Evolutionary conservation across 2,888 invertebrate species (phyloP).

Genomic region (Epinotia demarniana): DNA sequence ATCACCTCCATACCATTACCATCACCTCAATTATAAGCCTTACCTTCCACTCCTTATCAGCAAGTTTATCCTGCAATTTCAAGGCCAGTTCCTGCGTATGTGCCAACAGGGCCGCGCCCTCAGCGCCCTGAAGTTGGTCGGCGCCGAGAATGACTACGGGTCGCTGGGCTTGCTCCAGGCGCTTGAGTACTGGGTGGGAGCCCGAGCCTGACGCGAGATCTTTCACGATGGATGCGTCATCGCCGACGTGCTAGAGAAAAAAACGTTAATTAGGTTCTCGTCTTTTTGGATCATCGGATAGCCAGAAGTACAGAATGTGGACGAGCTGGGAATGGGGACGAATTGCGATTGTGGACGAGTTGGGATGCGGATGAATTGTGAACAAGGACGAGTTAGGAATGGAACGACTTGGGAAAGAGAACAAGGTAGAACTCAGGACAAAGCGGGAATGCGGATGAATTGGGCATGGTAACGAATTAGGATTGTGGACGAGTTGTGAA

Average conservation of each 20-base stretch:
- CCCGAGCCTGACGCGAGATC: conserved; percentile 90
- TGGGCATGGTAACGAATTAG: too few relatives aligned
- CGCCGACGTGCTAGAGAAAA: conserved; percentile 90
- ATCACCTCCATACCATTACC: too few relatives aligned
- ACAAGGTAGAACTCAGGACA: too few relatives aligned
- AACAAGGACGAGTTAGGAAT: too few relatives aligned
- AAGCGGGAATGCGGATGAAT: too few relatives aligned
- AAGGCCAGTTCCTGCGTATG: conserved; percentile 90
- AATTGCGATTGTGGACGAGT: too few relatives aligned
- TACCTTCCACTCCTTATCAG: conserved; percentile 83
- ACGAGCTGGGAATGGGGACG: too few relatives aligned
- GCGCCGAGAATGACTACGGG: conserved; percentile 98
- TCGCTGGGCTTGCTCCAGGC: conserved; percentile 90
- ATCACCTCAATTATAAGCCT: neutral
- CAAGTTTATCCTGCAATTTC: conserved; percentile 81
- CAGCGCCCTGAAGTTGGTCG: conserved; percentile 90
- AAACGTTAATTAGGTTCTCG: neutral
- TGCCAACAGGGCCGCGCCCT: conserved; percentile 91
- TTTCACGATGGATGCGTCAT: conserved; percentile 89
- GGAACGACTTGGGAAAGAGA: too few relatives aligned
- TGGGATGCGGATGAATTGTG: too few relatives aligned
- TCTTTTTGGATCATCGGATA: too few relatives aligned
- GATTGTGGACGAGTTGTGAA: too few relatives aligned
- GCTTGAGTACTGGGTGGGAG: conserved; percentile 77
- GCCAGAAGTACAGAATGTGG: too few relatives aligned